Evolutionary conservation across 1,140 invertebrate genomes (phyloP), one percentile per base, ranked within the genome.

Genomic region (Anastrepha obliqua): DNA sequence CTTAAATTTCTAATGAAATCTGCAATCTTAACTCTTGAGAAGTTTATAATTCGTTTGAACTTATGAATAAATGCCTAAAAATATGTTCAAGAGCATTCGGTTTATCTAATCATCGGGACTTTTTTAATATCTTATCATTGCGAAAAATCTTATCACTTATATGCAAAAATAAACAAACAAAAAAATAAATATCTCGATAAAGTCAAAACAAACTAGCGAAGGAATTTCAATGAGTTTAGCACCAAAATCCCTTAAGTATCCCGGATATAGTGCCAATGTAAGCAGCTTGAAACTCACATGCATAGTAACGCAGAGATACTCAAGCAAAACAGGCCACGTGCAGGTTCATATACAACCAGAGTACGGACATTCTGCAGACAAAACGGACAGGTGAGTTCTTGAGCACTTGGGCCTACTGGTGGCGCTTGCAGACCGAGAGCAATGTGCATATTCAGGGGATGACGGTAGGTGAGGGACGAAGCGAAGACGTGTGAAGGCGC

Each of bases 261-360:
- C 20, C 0, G 8, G 29, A 67, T 67, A 13, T 67, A 20, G 65
- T 2, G 0, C 29, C 39, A 70, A 44, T 42, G 15, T 47, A 47
- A 47, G 47, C 44, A 42, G n/a, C 47, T 64, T 17, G 5, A 65
- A 64, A 81, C 89, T 92, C 91, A 95, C 95, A 92, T 93, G 44
- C 95, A 87, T 29, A 95, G 3, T 88, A 94, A 95, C 2, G 95
- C 89, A 4, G 95, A 11, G 29, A 94, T 88, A 5, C 95, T 95
- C 74, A 95, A 93, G 0, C 95, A 55, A 89, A 95, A 95, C 2
- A 95, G 95, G 90, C 94, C 95, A 0, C 93, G 93, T 6, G 92
- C 94, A 0, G 94, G 78, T 90, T 94, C 93, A 2, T 92, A 92
- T 65, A 94, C 91, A 13, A 95, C 89, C 15, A 89, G 87, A 0